Percentiles rank a stretch among this genome's conserved stretches.
These are phyloP conservation scores for Caenorhabditis sulstoni DNA, from an alignment of 2,888 invertebrate species.

Conservation along the genomic window DNA sequence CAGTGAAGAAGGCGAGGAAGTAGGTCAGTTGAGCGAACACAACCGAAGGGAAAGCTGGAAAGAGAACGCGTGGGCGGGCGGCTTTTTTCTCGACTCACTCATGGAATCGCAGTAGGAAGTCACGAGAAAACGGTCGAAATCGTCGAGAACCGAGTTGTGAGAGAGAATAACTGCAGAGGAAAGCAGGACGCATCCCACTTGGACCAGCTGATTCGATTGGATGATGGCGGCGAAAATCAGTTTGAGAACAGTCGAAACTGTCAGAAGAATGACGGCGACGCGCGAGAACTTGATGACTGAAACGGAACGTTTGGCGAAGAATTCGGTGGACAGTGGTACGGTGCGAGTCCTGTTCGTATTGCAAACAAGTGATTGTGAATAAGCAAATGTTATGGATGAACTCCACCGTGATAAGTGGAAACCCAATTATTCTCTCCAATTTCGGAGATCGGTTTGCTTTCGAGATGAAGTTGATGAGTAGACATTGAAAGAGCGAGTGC, in stretches of 20 bases:
- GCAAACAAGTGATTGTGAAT: constrained; percentile 34
- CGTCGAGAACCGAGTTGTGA: constrained; percentile 44
- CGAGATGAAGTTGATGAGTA: constrained; percentile 43
- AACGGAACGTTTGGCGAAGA: background rate
- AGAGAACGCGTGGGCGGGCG: no score
- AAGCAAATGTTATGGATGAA: constrained; percentile 37
- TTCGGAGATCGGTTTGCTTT: constrained; percentile 17
- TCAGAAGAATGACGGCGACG: constrained; percentile 32
- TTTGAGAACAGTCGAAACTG: constrained; percentile 52
- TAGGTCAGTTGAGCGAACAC: constrained; percentile 38
- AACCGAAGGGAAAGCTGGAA: constrained; percentile 37
- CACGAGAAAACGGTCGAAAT: constrained; percentile 40
- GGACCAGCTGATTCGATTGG: constrained; percentile 28
- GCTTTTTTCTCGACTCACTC: constrained; percentile 35
- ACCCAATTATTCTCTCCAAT: constrained; percentile 36
- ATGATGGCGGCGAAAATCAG: constrained; percentile 41
- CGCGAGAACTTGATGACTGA: constrained; percentile 45
- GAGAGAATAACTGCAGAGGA: constrained; percentile 36
- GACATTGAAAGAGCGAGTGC: constrained; percentile 50
- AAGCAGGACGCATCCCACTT: constrained; percentile 39
- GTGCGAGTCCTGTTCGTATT: constrained; percentile 52
- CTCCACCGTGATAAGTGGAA: constrained; percentile 42
- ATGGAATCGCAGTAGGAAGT: constrained; percentile 48
- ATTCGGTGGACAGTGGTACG: constrained; percentile 1
- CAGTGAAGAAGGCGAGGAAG: constrained; percentile 36